Evolutionary conservation across 2,797 vertebrate genomes (phyloP).

Genomic region (Chloroceryle inda): DNA sequence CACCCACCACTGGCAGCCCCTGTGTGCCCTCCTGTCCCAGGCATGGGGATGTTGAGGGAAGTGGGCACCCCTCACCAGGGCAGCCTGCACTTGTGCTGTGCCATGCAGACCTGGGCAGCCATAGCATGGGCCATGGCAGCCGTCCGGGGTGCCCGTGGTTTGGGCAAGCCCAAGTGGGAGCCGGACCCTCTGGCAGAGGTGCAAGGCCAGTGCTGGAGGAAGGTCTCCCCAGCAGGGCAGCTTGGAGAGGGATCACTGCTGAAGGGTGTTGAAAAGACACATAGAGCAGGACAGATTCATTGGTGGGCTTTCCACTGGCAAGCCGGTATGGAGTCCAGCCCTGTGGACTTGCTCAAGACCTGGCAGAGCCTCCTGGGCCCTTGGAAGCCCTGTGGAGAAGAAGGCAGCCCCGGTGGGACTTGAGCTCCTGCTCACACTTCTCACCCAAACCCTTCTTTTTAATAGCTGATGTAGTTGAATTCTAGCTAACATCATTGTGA

Average conservation of each 20-base stretch:
- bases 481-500: not conserved
- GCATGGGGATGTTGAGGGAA: not conserved
- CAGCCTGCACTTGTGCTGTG: rapidly evolving
- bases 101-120: not conserved
- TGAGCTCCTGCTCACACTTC: rapidly evolving
- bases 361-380: rapidly evolving
- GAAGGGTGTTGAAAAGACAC: not conserved
- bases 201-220: not conserved
- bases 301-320: rapidly evolving
- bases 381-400: too few relatives aligned
- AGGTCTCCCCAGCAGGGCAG: rapidly evolving
- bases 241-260: not conserved
- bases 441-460: not conserved
- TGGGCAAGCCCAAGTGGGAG: not conserved
- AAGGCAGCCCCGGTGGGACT: not conserved
- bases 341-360: rapidly evolving
- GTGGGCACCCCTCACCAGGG: too few relatives aligned
- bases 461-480: not conserved
- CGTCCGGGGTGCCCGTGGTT: rapidly evolving
- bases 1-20: not conserved
- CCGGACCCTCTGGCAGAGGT: rapidly evolving
- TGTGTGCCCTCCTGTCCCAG: not conserved
- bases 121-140: rapidly evolving
- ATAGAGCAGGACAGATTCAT: rapidly evolving
- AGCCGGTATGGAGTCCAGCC: rapidly evolving